Percentiles rank a stretch among this genome's conserved stretches.
These are phyloP conservation scores for Acromyrmex charruanus DNA, from an alignment of 1,140 invertebrate genomes.

Conservation along the genomic window DNA sequence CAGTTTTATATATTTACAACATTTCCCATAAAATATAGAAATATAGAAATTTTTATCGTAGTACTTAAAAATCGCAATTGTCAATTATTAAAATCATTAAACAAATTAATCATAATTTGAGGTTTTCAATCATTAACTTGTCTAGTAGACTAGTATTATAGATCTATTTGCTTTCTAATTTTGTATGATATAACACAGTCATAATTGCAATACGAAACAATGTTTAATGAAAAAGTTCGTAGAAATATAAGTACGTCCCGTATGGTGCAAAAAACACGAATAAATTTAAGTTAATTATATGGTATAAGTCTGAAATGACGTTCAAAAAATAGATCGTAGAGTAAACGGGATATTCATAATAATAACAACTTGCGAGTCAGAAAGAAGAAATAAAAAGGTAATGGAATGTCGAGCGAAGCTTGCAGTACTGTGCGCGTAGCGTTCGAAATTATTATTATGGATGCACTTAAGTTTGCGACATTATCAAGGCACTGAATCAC, in stretches of 20 bases:
- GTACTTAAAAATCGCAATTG: background rate
- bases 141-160: too few species aligned
- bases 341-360: slow-evolving; percentile 26
- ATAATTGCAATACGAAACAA: background rate
- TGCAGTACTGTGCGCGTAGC: slow-evolving; percentile 5
- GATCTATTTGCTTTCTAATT: background rate
- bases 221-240: background rate
- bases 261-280: background rate
- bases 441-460: slow-evolving; percentile 36
- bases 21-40: background rate
- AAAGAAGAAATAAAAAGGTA: slow-evolving; percentile 29
- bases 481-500: slow-evolving; percentile 18
- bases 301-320: background rate
- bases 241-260: background rate
- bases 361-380: slow-evolving; percentile 31
- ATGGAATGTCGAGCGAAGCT: slow-evolving; percentile 24
- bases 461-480: background rate
- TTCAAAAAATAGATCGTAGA: slow-evolving; percentile 24
- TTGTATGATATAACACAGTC: background rate
- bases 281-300: slow-evolving; percentile 39
- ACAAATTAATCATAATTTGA: too few species aligned
- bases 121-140: background rate
- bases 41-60: background rate
- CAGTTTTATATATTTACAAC: background rate
- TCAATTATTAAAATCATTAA: slow-evolving; percentile 14